These are phyloP conservation scores for Porites rus DNA, from an alignment of 92 coral and sea anemone genomes.

Conservation along the genomic window DNA sequence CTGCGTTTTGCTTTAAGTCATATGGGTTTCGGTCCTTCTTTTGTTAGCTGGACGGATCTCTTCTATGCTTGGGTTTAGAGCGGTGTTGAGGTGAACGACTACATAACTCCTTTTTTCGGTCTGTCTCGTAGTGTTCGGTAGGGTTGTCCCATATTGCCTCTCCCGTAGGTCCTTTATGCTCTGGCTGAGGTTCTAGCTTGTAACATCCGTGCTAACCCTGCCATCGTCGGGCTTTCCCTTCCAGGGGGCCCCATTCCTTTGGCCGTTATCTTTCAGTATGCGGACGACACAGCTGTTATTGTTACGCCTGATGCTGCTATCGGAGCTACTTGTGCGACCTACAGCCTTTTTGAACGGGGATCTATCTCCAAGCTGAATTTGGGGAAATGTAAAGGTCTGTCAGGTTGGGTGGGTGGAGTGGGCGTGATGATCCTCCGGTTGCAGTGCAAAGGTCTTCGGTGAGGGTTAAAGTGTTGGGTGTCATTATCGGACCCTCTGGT, in stretches of 20 bases:
- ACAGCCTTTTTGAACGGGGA: background rate
- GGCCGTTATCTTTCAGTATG: constrained; percentile 11
- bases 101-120: background rate
- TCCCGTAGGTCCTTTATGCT: constrained; percentile 11
- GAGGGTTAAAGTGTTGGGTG: background rate
- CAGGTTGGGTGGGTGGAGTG: constrained; percentile 21
- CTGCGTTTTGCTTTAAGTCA: background rate
- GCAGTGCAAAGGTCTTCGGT: background rate
- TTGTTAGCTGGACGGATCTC: constrained; percentile 13
- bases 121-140: constrained; percentile 32
- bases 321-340: background rate
- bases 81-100: constrained; percentile 20
- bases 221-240: background rate
- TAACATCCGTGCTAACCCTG: constrained; percentile 4
- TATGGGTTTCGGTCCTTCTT: constrained; percentile 48
- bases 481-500: background rate
- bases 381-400: constrained; percentile 22
- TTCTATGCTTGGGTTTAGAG: background rate
- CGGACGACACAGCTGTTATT: constrained; percentile 36
- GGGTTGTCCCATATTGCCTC: constrained; percentile 28
- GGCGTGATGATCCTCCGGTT: background rate
- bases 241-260: background rate
- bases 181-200: constrained; percentile 20
- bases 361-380: constrained; percentile 32
- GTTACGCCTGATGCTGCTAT: background rate